Conservation (phyloP, 2,113 vertebrate genomes). For the Anhinga rufa region DNA sequence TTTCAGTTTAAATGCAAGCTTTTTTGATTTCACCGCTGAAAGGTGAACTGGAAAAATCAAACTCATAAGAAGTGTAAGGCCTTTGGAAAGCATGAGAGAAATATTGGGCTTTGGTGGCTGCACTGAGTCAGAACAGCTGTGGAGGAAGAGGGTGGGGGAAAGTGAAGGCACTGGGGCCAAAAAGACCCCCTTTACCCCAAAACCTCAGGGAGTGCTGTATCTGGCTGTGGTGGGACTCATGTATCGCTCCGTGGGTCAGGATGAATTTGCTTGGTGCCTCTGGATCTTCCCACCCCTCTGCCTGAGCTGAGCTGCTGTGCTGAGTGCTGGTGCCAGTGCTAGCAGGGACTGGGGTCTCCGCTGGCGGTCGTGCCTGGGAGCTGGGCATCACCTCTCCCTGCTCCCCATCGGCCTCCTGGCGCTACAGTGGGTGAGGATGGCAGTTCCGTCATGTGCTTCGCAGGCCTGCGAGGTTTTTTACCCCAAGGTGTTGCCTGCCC, state of each 20-base stretch:
- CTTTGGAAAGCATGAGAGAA: background rate
- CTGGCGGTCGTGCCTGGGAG: accelerated
- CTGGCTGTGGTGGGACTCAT: background rate
- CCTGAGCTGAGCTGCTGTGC: background rate
- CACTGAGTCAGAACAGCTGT: background rate
- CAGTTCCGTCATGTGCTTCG: background rate
- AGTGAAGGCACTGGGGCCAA: background rate
- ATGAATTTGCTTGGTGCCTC: background rate
- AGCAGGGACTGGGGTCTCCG: accelerated
- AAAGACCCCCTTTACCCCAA: background rate
- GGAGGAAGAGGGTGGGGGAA: background rate
- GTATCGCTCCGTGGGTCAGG: background rate
- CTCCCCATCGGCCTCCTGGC: background rate
- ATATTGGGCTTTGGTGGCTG: background rate
- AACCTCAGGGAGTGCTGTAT: background rate
- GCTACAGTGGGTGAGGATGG: background rate
- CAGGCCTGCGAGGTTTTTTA: background rate
- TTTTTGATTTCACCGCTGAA: conserved; percentile 41
- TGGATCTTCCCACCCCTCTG: background rate
- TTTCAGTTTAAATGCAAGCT: conserved; percentile 23
- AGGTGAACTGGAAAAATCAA: background rate
- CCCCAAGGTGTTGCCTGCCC: background rate
- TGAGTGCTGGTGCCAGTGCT: background rate
- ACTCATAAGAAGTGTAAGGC: background rate
- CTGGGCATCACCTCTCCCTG: background rate